Conservation (phyloP, 2,797 vertebrate genomes). For the Micromesistius poutassou region DNA sequence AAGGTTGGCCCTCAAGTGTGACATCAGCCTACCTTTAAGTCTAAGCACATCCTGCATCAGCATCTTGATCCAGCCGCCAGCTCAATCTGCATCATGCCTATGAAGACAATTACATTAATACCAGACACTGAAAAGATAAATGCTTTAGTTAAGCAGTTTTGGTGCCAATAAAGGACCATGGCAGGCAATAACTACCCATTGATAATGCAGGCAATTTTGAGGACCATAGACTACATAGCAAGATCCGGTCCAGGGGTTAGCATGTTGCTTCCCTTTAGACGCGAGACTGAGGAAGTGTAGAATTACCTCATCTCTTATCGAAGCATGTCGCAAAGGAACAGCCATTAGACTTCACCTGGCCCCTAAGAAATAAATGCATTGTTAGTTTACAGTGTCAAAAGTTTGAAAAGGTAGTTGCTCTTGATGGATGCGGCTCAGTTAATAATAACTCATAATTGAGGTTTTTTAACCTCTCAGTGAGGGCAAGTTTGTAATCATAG, state of each 20-base stretch:
- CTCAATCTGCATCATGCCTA: neutral
- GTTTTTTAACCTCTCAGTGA: slow-evolving; percentile 75
- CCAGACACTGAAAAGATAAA: neutral
- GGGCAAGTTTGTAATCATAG: slow-evolving; percentile 87
- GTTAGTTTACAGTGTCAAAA: neutral
- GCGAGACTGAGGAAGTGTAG: neutral
- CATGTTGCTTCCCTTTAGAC: slow-evolving; percentile 32
- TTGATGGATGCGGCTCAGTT: slow-evolving; percentile 66
- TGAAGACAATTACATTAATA: neutral
- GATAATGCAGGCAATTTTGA: slow-evolving; percentile 86
- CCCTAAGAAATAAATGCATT: neutral
- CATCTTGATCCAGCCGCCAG: neutral
- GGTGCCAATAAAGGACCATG: slow-evolving; percentile 59
- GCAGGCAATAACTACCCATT: slow-evolving; percentile 85
- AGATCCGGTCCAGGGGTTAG: slow-evolving; percentile 80
- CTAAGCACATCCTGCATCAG: neutral
- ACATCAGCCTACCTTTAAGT: neutral
- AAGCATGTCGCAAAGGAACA: neutral
- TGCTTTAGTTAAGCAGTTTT: too few relatives aligned
- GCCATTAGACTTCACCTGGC: neutral
- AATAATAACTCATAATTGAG: slow-evolving; percentile 63
- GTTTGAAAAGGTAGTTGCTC: neutral
- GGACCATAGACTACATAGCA: slow-evolving; percentile 67
- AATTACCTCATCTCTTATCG: neutral
- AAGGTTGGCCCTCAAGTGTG: neutral